Evolutionary conservation across 2,113 vertebrate genomes (phyloP).

Genomic region (Cyphomyrus plagiostoma): DNA sequence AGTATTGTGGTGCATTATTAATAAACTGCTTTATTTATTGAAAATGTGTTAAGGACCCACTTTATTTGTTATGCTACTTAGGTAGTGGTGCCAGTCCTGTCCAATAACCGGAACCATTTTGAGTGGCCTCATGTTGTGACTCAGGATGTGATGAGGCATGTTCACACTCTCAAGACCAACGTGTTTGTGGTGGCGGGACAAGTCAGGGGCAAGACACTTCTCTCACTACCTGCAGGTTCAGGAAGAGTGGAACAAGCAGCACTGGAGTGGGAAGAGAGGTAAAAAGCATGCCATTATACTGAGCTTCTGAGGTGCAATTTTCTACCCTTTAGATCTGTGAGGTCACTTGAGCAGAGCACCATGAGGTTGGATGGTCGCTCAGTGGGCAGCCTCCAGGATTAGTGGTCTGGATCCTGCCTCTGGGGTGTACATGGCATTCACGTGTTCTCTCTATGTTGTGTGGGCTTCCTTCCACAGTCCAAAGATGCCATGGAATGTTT

Average conservation of each 20-base stretch:
- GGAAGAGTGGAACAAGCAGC: constrained; percentile 60
- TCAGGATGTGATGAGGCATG: constrained; percentile 66
- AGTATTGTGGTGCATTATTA: background rate
- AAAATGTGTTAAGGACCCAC: background rate
- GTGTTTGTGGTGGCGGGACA: constrained; percentile 70
- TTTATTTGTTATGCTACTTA: constrained; percentile 34
- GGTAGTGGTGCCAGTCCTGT: constrained; percentile 75
- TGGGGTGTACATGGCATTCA: background rate
- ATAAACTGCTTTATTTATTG: background rate
- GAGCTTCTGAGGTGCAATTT: background rate
- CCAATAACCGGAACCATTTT: constrained; percentile 67
- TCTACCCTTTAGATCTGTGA: background rate
- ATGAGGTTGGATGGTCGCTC: background rate
- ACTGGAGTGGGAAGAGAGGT: constrained; percentile 55
- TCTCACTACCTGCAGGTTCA: constrained; percentile 67
- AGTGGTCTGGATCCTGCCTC: background rate
- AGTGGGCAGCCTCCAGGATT: background rate
- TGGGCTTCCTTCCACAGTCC: background rate
- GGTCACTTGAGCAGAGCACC: background rate
- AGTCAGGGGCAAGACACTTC: constrained; percentile 76
- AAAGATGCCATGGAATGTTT: background rate
- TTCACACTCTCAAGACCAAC: constrained; percentile 62
- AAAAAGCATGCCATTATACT: background rate
- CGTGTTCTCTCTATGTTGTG: background rate
- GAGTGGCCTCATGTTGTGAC: constrained; percentile 74